These are phyloP conservation scores for Lumbricus terrestris DNA, from an alignment of 2,888 invertebrate species.

Conservation along the genomic window DNA sequence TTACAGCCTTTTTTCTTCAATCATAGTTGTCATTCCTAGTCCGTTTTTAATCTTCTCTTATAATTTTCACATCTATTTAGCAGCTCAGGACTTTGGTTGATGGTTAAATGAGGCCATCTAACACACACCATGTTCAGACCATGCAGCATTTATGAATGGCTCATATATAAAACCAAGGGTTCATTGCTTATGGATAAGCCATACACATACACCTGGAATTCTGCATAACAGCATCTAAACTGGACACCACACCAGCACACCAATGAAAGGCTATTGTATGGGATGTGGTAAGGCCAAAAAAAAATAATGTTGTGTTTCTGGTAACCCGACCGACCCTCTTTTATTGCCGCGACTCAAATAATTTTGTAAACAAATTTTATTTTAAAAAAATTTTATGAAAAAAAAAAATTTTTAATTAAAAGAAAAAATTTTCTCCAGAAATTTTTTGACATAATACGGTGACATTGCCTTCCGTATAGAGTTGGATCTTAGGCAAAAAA, in stretches of 20 bases:
- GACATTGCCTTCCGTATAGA: no score
- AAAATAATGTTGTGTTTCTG: no score
- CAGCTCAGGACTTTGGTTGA: not conserved
- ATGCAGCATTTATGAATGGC: not conserved
- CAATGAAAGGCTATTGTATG: not conserved
- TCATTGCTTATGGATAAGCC: not conserved
- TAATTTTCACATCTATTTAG: not conserved
- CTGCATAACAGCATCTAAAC: not conserved
- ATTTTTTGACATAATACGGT: no score
- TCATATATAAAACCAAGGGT: slow-evolving; percentile 3
- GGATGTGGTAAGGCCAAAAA: no score
- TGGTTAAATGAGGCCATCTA: not conserved
- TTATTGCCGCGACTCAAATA: no score
- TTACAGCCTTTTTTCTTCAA: not conserved
- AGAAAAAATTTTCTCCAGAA: no score
- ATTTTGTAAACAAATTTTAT: no score
- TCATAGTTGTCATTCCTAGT: not conserved
- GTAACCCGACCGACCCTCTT: no score
- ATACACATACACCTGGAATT: not conserved
- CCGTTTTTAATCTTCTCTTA: no score
- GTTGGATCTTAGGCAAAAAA: no score
- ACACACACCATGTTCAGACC: not conserved
- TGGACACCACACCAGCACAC: not conserved
- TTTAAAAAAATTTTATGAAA: no score
- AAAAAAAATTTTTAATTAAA: no score